phyloP scores from a whole-genome alignment of 2,888 invertebrate species.

The Kuschelorhynchus macadamiae region DNA sequence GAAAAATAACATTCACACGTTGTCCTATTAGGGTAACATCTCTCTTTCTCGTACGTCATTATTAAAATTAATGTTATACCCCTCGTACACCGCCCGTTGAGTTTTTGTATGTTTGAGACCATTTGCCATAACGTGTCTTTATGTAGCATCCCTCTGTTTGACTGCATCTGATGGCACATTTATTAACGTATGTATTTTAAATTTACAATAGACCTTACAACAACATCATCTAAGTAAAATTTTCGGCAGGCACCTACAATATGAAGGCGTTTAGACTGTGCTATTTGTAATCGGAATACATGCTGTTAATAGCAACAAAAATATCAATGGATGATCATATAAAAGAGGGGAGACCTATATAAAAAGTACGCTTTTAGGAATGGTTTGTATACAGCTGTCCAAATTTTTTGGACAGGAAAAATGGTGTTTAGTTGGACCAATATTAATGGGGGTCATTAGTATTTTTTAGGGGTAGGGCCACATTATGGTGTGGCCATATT shows the following conservation, averaged over 20 bases:
- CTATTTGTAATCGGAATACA: conserved; percentile 15
- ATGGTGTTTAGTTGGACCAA: conserved; percentile 38
- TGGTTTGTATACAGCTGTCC: conserved; percentile 49
- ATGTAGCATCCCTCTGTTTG: conserved; percentile 30
- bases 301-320: conserved; percentile 31
- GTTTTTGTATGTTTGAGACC: conserved; percentile 37
- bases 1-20: conserved; percentile 70
- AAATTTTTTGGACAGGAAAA: conserved; percentile 46
- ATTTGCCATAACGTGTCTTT: conserved; percentile 41
- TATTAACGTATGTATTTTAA: conserved; percentile 38
- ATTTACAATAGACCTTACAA: conserved; percentile 21
- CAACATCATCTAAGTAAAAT: conserved; percentile 12
- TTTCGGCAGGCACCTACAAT: background rate
- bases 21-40: conserved; percentile 70
- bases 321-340: conserved; percentile 14
- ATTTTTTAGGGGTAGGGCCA: conserved; percentile 25
- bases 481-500: conserved; percentile 33
- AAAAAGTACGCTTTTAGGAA: conserved; percentile 35
- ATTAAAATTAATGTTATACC: conserved; percentile 70
- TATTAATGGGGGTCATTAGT: conserved; percentile 43
- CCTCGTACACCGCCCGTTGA: conserved; percentile 49
- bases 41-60: conserved; percentile 69
- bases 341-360: conserved; percentile 14
- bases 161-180: conserved; percentile 42
- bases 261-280: conserved; percentile 21